Evolutionary conservation across 2,888 invertebrate genomes (phyloP).

Genomic region (Nemurella pictetii): DNA sequence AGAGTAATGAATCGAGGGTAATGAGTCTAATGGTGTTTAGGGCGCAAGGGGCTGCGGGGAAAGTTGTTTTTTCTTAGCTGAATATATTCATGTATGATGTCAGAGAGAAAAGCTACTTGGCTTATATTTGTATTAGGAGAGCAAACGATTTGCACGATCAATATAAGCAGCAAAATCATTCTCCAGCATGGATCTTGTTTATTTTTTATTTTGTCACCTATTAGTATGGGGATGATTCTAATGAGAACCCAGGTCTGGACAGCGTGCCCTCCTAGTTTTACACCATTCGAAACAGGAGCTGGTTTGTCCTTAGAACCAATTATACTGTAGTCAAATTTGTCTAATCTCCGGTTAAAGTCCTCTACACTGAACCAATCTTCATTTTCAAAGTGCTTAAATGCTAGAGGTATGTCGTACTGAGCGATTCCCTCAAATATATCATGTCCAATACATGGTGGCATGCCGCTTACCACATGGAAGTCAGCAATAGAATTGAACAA

Average conservation of each 20-base stretch:
- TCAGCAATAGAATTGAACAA: not conserved
- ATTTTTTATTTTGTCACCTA: not conserved
- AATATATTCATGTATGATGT: not conserved
- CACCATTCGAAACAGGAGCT: not conserved
- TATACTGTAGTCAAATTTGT: not conserved
- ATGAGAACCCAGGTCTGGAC: conserved; percentile 15
- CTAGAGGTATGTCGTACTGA: conserved; percentile 26
- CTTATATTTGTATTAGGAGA: not conserved
- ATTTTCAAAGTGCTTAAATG: not conserved
- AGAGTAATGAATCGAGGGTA: conserved; percentile 33
- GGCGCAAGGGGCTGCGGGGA: conserved; percentile 26
- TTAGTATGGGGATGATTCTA: not conserved
- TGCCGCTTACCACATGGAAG: conserved; percentile 12
- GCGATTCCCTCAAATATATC: conserved; percentile 34
- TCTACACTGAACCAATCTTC: not conserved
- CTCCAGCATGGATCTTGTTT: not conserved
- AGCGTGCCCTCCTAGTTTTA: conserved; percentile 20
- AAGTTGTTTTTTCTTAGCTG: not conserved
- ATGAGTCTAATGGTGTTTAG: conserved; percentile 39
- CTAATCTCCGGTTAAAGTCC: not conserved
- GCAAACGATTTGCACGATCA: not conserved
- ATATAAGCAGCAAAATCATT: not conserved
- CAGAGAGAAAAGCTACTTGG: not conserved
- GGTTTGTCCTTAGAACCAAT: not conserved
- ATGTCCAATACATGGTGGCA: conserved; percentile 32